Evolutionary conservation across 2,888 invertebrate genomes (phyloP), one percentile per base, ranked within the genome.

Genomic region (Nemotelus pantherinus): DNA sequence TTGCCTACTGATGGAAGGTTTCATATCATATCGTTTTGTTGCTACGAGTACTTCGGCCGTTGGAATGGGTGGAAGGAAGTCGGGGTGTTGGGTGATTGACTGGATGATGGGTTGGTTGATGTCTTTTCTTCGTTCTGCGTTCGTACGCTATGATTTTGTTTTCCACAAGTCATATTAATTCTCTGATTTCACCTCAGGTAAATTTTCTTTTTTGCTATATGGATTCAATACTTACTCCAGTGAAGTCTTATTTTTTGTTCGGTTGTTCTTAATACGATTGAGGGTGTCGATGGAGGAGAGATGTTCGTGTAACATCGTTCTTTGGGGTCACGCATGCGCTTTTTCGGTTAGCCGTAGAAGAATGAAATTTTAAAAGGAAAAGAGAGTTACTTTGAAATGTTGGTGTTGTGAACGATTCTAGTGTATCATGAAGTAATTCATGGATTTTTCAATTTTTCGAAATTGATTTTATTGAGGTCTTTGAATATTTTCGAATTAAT

Each of bases 1-100:
- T 68, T 50, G 67, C 25, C 25, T 25, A 25, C 7, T 50, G 67
- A 68, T 68, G 67, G 50, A 68, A 44, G 67, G 50, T 48, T 6
- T 44, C 67, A 45, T 45, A 9, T 47, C 57, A 25, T 57, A 10
- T 25, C n/a, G 57, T 57, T 57, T 3, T 9, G 10, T 60, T 60
- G 41, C 60, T 41, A 5, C 60, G 41, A 39, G 7, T 39, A 7
- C 60, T 1, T 3, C 25, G 60, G 39, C 25, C 1, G 25, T 25
- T 39, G 60, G 60, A 4, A 60, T 3, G 41, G 9, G 9, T 50
- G 50, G 50, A 5, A 7, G 50, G 50, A 9, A 50, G 50, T 50
- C n/a, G 25, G 9, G 39, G 41, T 60, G 7, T 3, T 25, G 25
- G 4, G 41, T 43, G 25, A 60, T 60, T 60, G 60, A 43, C 7